A percentile compares a stretch with the other conserved stretches of the same genome.
Evolutionary conservation across 2,888 invertebrate genomes (phyloP).

Genomic region (Synanthedon formicaeformis): DNA sequence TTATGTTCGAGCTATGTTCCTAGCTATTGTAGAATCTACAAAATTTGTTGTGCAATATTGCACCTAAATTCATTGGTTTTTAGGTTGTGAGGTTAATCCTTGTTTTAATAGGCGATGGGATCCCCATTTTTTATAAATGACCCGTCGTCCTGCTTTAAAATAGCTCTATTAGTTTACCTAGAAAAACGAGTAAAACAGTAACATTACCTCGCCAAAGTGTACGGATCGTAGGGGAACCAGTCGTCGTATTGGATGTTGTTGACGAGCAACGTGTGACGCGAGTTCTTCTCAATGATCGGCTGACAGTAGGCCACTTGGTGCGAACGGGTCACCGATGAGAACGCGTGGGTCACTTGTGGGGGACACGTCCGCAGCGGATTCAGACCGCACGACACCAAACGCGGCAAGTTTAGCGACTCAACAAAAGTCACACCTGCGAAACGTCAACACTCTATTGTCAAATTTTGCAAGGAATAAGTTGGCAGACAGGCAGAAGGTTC

Average conservation of each 20-base stretch:
- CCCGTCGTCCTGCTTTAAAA: too few relatives aligned
- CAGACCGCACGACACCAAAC: conserved; percentile 85
- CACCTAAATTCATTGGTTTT: too few relatives aligned
- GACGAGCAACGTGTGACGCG: conserved; percentile 64
- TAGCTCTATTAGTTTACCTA: too few relatives aligned
- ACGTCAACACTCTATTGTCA: too few relatives aligned
- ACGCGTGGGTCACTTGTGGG: conserved; percentile 80
- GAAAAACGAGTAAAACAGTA: not conserved
- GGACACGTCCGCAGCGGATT: conserved; percentile 91
- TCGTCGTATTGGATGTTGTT: conserved; percentile 67
- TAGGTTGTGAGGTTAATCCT: too few relatives aligned
- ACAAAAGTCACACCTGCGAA: conserved; percentile 80
- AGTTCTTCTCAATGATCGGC: conserved; percentile 88
- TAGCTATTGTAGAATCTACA: too few relatives aligned
- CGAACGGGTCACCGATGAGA: conserved; percentile 83
- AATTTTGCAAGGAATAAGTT: too few relatives aligned
- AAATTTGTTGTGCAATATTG: too few relatives aligned
- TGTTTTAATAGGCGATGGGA: too few relatives aligned
- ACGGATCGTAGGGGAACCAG: conserved; percentile 95
- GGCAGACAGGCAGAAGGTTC: too few relatives aligned
- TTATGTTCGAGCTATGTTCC: too few relatives aligned
- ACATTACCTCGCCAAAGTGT: conserved; percentile 75
- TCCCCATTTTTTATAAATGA: too few relatives aligned
- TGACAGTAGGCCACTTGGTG: conserved; percentile 95
- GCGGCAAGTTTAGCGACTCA: conserved; percentile 84